phyloP scores from a whole-genome alignment of 2,113 vertebrate species.

The Aegotheles bennettii region DNA sequence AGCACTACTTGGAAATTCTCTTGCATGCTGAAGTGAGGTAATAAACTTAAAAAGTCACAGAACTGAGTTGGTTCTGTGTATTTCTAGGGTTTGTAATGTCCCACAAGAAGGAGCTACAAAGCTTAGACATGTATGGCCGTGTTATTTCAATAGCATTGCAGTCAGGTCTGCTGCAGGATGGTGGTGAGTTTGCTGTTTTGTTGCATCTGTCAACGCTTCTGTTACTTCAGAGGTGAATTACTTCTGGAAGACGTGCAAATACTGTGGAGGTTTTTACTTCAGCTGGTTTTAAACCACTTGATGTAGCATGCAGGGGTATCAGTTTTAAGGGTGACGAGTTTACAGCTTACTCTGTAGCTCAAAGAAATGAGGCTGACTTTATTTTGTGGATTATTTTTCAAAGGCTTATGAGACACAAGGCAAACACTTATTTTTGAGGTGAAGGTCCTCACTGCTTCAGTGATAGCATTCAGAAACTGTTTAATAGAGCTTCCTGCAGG shows the following conservation, averaged over 20 bases:
- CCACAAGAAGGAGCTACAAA: neutral
- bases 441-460: neutral
- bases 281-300: neutral
- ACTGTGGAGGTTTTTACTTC: neutral
- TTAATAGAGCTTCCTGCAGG: neutral
- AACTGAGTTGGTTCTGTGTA: neutral
- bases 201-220: neutral
- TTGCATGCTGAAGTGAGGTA: neutral
- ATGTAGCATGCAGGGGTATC: too few species aligned
- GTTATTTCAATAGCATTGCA: neutral
- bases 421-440: neutral
- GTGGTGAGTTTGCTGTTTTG: neutral
- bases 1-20: neutral
- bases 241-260: neutral
- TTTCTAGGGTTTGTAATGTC: neutral
- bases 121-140: neutral
- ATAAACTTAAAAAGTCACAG: neutral
- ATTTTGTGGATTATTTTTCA: neutral
- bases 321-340: neutral
- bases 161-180: neutral
- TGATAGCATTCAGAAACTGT: neutral
- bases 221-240: neutral
- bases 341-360: neutral
- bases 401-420: neutral
- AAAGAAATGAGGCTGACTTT: neutral